Percentiles rank a stretch among this genome's conserved stretches.
Conservation (phyloP, 2,797 vertebrate species). For the Poecilia wingei region DNA sequence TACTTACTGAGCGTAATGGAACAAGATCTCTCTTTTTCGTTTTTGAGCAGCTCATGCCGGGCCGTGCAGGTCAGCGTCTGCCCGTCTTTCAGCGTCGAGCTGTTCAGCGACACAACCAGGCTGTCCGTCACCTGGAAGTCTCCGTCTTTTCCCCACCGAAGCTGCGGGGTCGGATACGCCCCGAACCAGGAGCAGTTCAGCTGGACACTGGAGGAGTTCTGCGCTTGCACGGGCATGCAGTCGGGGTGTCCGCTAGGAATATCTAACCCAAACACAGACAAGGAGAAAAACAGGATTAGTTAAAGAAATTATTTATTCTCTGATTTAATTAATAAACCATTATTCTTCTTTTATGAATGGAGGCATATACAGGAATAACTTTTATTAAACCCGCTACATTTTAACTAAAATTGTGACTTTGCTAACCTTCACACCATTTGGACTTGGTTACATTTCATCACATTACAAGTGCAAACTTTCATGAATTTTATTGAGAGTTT, state of each 20-base stretch:
- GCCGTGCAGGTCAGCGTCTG: conserved; percentile 83
- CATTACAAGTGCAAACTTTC: no score
- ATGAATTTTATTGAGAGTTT: no score
- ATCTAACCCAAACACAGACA: conserved; percentile 68
- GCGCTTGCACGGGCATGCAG: conserved; percentile 75
- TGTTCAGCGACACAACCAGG: conserved; percentile 76
- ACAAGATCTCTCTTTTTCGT: conserved; percentile 68
- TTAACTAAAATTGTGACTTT: no score
- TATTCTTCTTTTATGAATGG: background rate
- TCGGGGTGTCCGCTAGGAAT: conserved; percentile 74
- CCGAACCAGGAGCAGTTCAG: conserved; percentile 88
- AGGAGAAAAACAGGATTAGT: background rate
- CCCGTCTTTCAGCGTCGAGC: conserved; percentile 72
- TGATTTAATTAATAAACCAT: background rate
- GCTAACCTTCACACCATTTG: no score
- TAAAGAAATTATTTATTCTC: background rate
- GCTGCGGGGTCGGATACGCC: conserved; percentile 84
- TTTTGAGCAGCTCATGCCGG: conserved; percentile 59
- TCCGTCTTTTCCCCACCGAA: conserved; percentile 79
- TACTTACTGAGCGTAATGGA: conserved; percentile 85
- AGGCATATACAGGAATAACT: background rate
- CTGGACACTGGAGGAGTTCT: conserved; percentile 50
- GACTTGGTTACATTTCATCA: no score
- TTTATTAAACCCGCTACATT: background rate
- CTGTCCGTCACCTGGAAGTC: conserved; percentile 49